Evolutionary conservation across 2,888 invertebrate species (phyloP).

Genomic region (Drosophila villosipedis): DNA sequence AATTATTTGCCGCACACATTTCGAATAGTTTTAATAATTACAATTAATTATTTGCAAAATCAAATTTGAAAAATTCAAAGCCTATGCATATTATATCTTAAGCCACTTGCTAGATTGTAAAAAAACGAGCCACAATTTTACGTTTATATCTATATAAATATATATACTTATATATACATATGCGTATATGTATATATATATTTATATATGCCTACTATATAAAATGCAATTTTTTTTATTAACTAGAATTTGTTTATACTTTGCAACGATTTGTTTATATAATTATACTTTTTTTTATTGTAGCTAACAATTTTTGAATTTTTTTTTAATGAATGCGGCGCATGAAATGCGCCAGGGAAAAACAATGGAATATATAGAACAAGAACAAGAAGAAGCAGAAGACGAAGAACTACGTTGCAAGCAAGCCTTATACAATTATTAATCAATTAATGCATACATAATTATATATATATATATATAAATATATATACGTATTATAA

Average conservation of each 20-base stretch:
- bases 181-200: slow-evolving; percentile 2
- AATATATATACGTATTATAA: slow-evolving; percentile 17
- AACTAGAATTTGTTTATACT: slow-evolving; percentile 34
- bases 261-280: slow-evolving; percentile 27
- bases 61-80: slow-evolving; percentile 16
- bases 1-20: slow-evolving; percentile 31
- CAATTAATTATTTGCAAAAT: slow-evolving; percentile 18
- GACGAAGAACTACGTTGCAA: slow-evolving; percentile 58
- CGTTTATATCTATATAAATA: slow-evolving; percentile 47
- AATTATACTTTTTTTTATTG: slow-evolving; percentile 35
- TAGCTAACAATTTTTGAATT: slow-evolving; percentile 27
- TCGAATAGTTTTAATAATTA: slow-evolving; percentile 19
- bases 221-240: slow-evolving; percentile 22
- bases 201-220: slow-evolving; percentile 8
- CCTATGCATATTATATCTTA: slow-evolving; percentile 35
- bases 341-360: slow-evolving; percentile 69
- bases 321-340: slow-evolving; percentile 34
- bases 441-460: slow-evolving; percentile 51
- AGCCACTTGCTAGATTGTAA: slow-evolving; percentile 59
- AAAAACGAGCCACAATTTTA: slow-evolving; percentile 32
- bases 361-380: slow-evolving; percentile 11
- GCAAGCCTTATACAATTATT: slow-evolving; percentile 69
- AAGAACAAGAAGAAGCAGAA: not conserved
- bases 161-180: slow-evolving; percentile 22
- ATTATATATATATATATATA: slow-evolving; percentile 18